Base-by-base conservation (phyloP, 1,140 invertebrate species). In the Tetramorium alpestre region DNA sequence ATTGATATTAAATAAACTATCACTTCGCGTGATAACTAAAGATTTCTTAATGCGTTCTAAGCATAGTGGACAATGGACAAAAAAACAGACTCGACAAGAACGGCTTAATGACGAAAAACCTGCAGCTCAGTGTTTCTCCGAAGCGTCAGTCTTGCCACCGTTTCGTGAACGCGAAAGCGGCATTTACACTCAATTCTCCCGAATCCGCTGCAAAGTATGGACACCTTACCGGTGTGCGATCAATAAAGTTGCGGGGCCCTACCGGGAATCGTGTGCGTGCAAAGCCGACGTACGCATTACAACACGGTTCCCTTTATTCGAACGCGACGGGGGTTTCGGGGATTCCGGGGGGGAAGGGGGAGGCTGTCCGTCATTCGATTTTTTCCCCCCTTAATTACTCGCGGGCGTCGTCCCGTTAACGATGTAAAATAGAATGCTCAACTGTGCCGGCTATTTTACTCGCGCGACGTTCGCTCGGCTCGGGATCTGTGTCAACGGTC, bases 401-500 rank as follows among this genome's bases (percentile, higher is more conserved):
- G 41, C 41, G 41, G 41, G 65, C 65, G 22, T 69, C 41, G 65
- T 73, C 18, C 49, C 69, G 47, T 73, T 73, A 73, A 73, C 49
- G 49, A 25, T 41, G 54, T 44, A 73, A 82, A 73, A 62, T 49
- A 47, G 25, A 73, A 75, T 47, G 10, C 13, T 47, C 18, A 84
- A 38, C 56, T 47, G 38, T 62, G 73, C 54, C 51, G 49, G 51
- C 54, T 47, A 58, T 82, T 44, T 77, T 82, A 49, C 67, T 73
- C 41, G 25, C 49, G 38, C 65, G 47, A 28, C 80, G 67, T 60
- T 60, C 54, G 80, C 69, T 81, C 51, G 58, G 11, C 54, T 62
- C 69, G 69, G 65, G 41, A 84, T 84, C 69, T 84, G 80, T 84
- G 80, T 84, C 80, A 84, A 70, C 80, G 80, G 80, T 84, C 80